Base-by-base conservation (phyloP, 2,797 vertebrate genomes). In the Alauda arvensis region DNA sequence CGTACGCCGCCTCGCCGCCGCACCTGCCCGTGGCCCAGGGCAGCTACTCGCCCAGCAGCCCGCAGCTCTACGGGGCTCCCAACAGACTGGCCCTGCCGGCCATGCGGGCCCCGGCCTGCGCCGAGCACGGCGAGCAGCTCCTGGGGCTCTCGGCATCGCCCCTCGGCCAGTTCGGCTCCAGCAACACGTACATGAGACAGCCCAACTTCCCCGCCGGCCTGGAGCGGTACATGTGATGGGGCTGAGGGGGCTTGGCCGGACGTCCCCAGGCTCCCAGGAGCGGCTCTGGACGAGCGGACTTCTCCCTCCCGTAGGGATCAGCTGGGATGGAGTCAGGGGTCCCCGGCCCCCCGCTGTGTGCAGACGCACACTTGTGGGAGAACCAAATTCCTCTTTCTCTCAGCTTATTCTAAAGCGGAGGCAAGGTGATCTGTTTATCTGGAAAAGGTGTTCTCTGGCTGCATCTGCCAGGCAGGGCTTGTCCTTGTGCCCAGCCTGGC, bases 221-320 rank as follows among this genome's bases (percentile, higher is more conserved):
- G 60, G 99, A 99, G 93, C 97, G 98, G 39, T 99, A 99, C 90
- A 97, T 99, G 98, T 99, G 95, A 97, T 48, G 57, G 18, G 19
- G 8, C 18, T 19, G 3, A 2, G 7, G 18, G 15, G 7, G 17
- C 43, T 77, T 12, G 61, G 26, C 24, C 21, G 59, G 26, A 40
- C 33, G 17, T 17, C 37, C 3, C n/a, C 66, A 17, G 66, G 69
- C 39, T 89, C 59, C 39, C 24, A 24, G 0, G 0, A 42, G 59
- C 34, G 46, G 39, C 62, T 81, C 51, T 34, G 83, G 74, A 81
- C 80, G 24, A 2, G 6, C 0, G 12, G 80, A 56, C 81, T 37
- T 74, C 24, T 71, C 55, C 51, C 33, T 1, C 1, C 59, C 3
- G 15, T 5, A 68, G n/a, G 53, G 8, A 18, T 28, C 3, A 1